A percentile compares a stretch with the other conserved stretches of the same genome.
Evolutionary conservation across 2,888 invertebrate species (phyloP).

Genomic region (Onchidella celtica): DNA sequence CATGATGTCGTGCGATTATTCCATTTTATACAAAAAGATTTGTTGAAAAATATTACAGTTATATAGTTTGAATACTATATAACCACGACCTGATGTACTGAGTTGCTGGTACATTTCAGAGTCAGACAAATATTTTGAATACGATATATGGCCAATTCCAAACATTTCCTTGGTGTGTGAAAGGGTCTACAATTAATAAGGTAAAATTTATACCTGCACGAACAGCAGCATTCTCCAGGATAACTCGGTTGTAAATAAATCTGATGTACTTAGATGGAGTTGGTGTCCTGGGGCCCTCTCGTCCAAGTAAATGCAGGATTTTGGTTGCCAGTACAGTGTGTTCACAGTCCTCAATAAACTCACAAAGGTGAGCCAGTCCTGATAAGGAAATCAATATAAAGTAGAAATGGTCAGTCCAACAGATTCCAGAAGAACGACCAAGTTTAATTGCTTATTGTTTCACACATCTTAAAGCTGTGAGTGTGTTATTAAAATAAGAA

Average conservation of each 20-base stretch:
- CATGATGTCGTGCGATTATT: too few relatives aligned
- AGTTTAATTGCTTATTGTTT: too few relatives aligned
- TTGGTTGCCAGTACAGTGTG: conserved; percentile 97
- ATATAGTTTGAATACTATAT: too few relatives aligned
- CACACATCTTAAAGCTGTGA: too few relatives aligned
- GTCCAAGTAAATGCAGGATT: conserved; percentile 96
- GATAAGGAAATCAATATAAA: not conserved
- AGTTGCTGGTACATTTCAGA: too few relatives aligned
- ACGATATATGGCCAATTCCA: not conserved
- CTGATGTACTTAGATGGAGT: conserved; percentile 90
- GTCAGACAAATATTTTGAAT: not conserved
- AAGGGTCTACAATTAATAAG: too few relatives aligned
- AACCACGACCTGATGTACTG: too few relatives aligned
- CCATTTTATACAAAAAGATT: too few relatives aligned
- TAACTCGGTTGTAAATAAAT: conserved; percentile 88
- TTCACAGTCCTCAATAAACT: conserved; percentile 99
- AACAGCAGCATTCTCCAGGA: conserved; percentile 96
- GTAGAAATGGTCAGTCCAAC: not conserved
- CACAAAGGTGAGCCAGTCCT: conserved; percentile 95
- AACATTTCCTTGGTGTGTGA: not conserved
- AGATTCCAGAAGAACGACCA: too few relatives aligned
- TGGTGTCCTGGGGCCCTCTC: conserved; percentile 97
- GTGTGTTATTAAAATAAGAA: not conserved
- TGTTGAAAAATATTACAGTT: too few relatives aligned
- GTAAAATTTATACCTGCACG: conserved; percentile 84